These are phyloP conservation scores for Leucophenga maculata DNA, from an alignment of 2,888 invertebrate species.

Conservation along the genomic window DNA sequence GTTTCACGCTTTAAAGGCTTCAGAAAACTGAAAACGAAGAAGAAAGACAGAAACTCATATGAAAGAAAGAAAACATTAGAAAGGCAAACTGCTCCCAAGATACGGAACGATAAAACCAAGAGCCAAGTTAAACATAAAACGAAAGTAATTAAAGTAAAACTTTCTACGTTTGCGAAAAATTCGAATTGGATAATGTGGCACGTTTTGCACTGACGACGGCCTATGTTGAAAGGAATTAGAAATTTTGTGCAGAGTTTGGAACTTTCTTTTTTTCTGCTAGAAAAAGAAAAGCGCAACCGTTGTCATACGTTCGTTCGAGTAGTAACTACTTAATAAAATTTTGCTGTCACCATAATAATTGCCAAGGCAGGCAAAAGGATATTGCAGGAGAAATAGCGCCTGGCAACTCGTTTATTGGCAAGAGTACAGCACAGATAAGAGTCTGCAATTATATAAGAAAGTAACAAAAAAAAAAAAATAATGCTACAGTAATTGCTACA, in stretches of 20 bases:
- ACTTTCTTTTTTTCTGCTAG: conserved; percentile 17
- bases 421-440: not conserved
- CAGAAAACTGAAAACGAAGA: conserved; percentile 1
- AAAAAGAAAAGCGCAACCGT: not conserved
- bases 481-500: conserved; percentile 8
- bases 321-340: conserved; percentile 35
- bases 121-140: conserved; percentile 30
- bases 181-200: not conserved
- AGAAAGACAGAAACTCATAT: not conserved
- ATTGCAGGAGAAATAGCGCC: too few relatives aligned
- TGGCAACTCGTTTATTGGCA: too few relatives aligned
- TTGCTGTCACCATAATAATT: conserved; percentile 42
- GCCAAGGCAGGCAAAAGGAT: conserved; percentile 29
- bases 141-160: conserved; percentile 54
- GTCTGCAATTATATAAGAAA: not conserved
- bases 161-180: conserved; percentile 8
- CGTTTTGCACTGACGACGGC: not conserved
- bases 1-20: conserved; percentile 23
- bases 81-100: not conserved
- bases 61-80: not conserved
- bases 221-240: conserved; percentile 5
- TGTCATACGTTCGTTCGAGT: not conserved
- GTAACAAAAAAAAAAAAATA: not conserved
- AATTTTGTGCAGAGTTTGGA: conserved; percentile 9
- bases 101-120: conserved; percentile 3